Evolutionary conservation across 2,888 invertebrate species (phyloP), one percentile per base, ranked within the genome.

Genomic region (Troides aeacus): DNA sequence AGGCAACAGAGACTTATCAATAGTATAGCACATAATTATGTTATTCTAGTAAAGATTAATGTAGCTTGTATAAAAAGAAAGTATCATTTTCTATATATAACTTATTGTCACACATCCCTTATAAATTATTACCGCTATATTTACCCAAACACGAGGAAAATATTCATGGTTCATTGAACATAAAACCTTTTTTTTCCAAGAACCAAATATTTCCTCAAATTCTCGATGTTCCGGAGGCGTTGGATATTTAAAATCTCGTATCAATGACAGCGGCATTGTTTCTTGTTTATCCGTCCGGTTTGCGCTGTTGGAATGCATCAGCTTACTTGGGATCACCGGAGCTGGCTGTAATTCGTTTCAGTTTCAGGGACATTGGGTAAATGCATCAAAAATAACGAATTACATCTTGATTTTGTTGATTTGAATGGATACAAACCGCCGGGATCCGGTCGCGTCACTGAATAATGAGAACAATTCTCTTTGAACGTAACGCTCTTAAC

Each of bases 391-490:
- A 58, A 59, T 64, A 59, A 64, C 63, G 63, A 60, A 68, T 68
- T 18, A 64, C 63, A 59, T 59, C 50, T 30, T 66, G 63, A 66
- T 70, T 70, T 62, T 69, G 70, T 70, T 66, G 66, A 70, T 63
- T 59, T 66, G 56, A 53, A 66, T 50, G 53, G 18, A 66, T 63
- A 70, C 63, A 70, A 59, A 66, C 59, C 57, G 59, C 15, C 23
- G 18, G 62, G 61, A 53, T 69, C 53, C 58, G 36, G 24, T 24
- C 56, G 64, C 60, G 60, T n/a, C 50, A 23, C 59, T 63, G 36
- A 67, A 63, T 64, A 70, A 70, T 59, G 62, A 21, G 66, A 63
- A 66, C 66, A 66, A 63, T 66, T 59, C 66, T 4, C 30, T 60
- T 30, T 30, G 23, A 23, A 60, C 61, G 46, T 58, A 56, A 46